Conservation (phyloP, 2,113 vertebrate genomes). For the Engraulis encrasicolus region DNA sequence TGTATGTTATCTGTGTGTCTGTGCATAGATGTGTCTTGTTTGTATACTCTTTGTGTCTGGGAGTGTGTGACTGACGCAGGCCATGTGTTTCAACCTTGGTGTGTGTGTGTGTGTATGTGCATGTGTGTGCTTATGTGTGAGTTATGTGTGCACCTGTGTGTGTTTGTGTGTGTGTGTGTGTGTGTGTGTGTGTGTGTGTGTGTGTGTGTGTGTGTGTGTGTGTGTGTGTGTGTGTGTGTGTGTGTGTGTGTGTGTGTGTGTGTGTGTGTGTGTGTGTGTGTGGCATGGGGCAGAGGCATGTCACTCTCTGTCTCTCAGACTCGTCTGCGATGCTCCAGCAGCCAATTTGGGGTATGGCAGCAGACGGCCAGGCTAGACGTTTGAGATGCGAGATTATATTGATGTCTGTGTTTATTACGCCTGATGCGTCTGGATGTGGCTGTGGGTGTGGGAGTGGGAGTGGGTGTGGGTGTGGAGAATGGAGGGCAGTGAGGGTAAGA, state of each 20-base stretch:
- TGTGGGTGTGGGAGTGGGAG: constrained; percentile 37
- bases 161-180: no score
- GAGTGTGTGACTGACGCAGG: no score
- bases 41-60: no score
- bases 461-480: no score
- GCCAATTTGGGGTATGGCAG: background rate
- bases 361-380: constrained; percentile 51
- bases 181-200: no score
- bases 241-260: no score
- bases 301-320: constrained; percentile 57
- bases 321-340: constrained; percentile 49
- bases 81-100: no score
- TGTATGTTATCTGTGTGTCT: background rate
- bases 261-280: background rate
- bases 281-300: background rate
- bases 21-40: no score
- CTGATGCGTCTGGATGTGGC: constrained; percentile 62
- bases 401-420: constrained; percentile 75
- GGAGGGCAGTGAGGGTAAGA: background rate
- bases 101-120: constrained; percentile 17
- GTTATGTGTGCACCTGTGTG: no score
- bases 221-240: constrained; percentile 8
- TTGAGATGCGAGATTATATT: constrained; percentile 58
- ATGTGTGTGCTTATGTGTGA: no score
- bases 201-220: background rate